Base-by-base conservation (phyloP, 2,888 invertebrate species). In the Volucella bombylans region DNA sequence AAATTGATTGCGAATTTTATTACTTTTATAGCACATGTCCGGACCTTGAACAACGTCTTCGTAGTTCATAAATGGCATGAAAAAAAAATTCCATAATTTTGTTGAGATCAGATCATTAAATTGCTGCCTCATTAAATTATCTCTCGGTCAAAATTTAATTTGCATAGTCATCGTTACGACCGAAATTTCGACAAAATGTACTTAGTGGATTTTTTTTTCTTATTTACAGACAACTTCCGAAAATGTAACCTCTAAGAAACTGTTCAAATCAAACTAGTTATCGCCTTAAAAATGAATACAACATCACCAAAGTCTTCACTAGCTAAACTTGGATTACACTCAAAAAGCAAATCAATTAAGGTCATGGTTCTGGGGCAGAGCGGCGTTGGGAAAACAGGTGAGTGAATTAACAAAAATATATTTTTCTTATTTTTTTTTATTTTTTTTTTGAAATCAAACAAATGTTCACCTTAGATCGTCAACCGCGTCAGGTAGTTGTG, bases 371-470 rank as follows among this genome's bases (percentile, higher is more conserved):
- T 97, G 41, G 96, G 96, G 4, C 96, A 96, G 89, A 94, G 95
- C 23, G 96, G 96, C 57, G 96, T 96, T 67, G 96, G 96, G 11
- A 97, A 97, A 92, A 96, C 96, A 88, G 96, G 96, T 96, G 91
- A 93, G 91, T 31, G 31, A 31, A 6, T 6, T 31, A 31, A 31
- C 6, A 31, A 31, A 31, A 31, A 31, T 0, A 31, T 23, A 31
- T 31, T 31, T 31, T 31, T 31, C 2, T 47, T 9, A 0, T 14
- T 14, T 54, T 54, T 14, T 23, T 23, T 47, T 9, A 0, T 14
- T 14, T 54, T 54, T 14, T 23, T 23, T 2, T 23, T 23, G 23
- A 6, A 23, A 23, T 23, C 18, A 23, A 23, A 23, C 0, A 23
- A 3, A 2, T 23, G 2, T 23, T 23, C 18, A 23, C 18, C 18